A percentile compares a stretch with the other conserved stretches of the same genome.
Conservation (phyloP, 1,140 invertebrate species). For the Neomicropteryx cornuta region DNA sequence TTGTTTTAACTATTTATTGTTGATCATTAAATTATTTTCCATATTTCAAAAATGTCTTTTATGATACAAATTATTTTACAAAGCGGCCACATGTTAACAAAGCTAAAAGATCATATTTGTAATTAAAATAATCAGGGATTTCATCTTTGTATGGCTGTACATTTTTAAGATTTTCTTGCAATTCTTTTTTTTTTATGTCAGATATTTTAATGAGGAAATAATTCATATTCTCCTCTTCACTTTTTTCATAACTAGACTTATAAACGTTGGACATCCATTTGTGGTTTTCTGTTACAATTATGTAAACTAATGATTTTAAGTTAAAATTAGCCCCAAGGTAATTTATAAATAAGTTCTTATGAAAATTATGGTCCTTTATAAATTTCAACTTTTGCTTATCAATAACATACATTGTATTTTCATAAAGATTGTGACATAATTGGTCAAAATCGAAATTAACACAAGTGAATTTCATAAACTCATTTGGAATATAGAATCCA, state of each 20-base stretch:
- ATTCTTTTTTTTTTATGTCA: no score
- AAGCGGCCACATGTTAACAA: no score
- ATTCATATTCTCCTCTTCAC: conserved; percentile 26
- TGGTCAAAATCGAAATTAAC: conserved; percentile 39
- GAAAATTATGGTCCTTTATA: conserved; percentile 34
- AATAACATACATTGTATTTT: conserved; percentile 18
- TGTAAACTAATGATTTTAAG: conserved; percentile 31
- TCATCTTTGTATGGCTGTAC: no score
- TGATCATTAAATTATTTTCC: no score
- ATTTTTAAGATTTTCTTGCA: no score
- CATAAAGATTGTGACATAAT: conserved; percentile 27
- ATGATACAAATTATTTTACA: no score
- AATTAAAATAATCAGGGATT: no score
- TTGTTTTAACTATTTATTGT: no score
- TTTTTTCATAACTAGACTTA: conserved; percentile 27
- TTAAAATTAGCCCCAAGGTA: conserved; percentile 44
- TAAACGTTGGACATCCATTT: no score
- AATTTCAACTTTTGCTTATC: conserved; percentile 33
- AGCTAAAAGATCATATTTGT: no score
- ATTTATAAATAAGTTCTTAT: conserved; percentile 42
- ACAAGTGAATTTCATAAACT: conserved; percentile 51
- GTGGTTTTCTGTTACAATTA: no score
- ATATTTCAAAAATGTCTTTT: no score
- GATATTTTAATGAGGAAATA: conserved; percentile 27
- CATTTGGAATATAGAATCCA: conserved; percentile 53